Conservation (phyloP, 2,113 vertebrate species). For the Colius striatus region DNA sequence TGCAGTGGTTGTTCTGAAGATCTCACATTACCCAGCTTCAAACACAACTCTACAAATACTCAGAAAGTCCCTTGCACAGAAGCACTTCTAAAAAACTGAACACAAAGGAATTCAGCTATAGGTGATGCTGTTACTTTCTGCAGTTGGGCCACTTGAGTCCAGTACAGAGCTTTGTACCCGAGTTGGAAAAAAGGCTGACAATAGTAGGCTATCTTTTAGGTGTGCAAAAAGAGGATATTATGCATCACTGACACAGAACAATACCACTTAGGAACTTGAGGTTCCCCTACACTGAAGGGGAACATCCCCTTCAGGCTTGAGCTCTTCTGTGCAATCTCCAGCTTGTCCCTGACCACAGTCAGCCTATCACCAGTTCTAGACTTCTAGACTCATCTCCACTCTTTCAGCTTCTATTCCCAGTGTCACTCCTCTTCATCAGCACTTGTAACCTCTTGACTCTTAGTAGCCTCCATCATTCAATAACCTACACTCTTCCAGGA, state of each 20-base stretch:
- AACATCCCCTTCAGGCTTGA: neutral
- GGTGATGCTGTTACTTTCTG: neutral
- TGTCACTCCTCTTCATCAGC: neutral
- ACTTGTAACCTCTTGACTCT: neutral
- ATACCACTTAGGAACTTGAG: neutral
- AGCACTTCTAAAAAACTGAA: neutral
- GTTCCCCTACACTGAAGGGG: neutral
- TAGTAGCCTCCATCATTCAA: neutral
- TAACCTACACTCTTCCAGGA: neutral
- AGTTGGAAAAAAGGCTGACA: neutral
- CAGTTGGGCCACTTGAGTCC: neutral
- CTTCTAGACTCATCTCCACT: neutral
- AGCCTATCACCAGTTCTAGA: neutral
- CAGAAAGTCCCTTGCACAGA: neutral
- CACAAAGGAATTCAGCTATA: neutral
- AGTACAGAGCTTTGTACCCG: neutral
- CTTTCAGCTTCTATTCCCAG: neutral
- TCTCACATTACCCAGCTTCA: neutral
- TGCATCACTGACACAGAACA: neutral
- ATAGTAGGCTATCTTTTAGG: fast-evolving
- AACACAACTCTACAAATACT: neutral
- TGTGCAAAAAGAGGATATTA: neutral
- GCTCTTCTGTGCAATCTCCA: neutral
- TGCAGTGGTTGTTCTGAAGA: neutral
- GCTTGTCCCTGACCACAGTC: neutral